Evolutionary conservation across 1,140 invertebrate species (phyloP).

Genomic region (Zaprionus kolodkinae): DNA sequence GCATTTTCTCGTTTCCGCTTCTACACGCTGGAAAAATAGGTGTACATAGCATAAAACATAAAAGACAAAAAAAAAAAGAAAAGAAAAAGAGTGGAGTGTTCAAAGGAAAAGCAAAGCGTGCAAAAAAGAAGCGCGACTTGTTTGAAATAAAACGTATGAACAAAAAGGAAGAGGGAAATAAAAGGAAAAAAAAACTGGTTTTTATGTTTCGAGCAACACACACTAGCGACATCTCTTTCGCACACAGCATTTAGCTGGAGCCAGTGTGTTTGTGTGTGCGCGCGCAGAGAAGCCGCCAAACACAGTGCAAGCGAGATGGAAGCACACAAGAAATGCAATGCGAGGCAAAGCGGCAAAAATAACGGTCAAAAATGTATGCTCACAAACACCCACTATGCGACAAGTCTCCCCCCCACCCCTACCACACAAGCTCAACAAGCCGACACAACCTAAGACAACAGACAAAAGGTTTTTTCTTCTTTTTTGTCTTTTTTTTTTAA

Average conservation of each 20-base stretch:
- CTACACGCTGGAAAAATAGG: slow-evolving; percentile 44
- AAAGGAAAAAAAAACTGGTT: slow-evolving; percentile 62
- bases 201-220: slow-evolving; percentile 41
- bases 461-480: slow-evolving; percentile 55
- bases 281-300: slow-evolving; percentile 18
- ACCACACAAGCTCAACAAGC: background rate
- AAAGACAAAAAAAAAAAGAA: background rate
- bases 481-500: slow-evolving; percentile 36
- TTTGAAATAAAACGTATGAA: slow-evolving; percentile 64
- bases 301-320: slow-evolving; percentile 28
- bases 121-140: slow-evolving; percentile 74
- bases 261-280: slow-evolving; percentile 13
- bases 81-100: slow-evolving; percentile 18
- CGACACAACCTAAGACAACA: slow-evolving; percentile 68
- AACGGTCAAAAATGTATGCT: slow-evolving; percentile 63
- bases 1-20: slow-evolving; percentile 35
- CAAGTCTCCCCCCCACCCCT: background rate
- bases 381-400: slow-evolving; percentile 50
- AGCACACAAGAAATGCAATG: slow-evolving; percentile 43
- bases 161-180: slow-evolving; percentile 15
- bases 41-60: slow-evolving; percentile 44
- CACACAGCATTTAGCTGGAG: slow-evolving; percentile 18
- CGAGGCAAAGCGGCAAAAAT: slow-evolving; percentile 64
- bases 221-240: slow-evolving; percentile 52
- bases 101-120: slow-evolving; percentile 52